phyloP scores from a whole-genome alignment of 2,888 invertebrate species.

The Caenorhabditis sinica region DNA sequence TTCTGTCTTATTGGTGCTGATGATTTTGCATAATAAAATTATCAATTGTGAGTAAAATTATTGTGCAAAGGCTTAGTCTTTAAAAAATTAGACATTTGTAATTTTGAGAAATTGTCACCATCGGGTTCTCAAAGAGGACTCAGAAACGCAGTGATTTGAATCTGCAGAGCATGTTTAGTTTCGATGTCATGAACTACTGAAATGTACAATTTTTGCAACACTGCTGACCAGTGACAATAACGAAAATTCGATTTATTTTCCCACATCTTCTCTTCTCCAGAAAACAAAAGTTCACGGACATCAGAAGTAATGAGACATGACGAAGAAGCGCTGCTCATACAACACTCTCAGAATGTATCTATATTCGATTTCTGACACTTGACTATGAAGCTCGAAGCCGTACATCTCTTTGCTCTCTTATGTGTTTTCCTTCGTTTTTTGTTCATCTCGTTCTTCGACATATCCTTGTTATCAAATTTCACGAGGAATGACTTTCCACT shows the following conservation, averaged over 20 bases:
- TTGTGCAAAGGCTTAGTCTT: no score
- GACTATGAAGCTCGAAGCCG: slow-evolving; percentile 51
- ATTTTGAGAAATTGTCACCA: no score
- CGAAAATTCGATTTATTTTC: slow-evolving; percentile 11
- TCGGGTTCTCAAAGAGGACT: no score
- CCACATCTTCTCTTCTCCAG: background rate
- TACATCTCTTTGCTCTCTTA: slow-evolving; percentile 31
- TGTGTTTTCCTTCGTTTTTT: slow-evolving; percentile 19
- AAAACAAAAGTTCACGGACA: slow-evolving; percentile 29
- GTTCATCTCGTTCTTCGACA: slow-evolving; percentile 9
- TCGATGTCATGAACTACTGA: no score
- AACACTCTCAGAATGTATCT: slow-evolving; percentile 55
- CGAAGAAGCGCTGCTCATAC: slow-evolving; percentile 24
- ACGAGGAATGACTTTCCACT: slow-evolving; percentile 7
- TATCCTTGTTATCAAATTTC: slow-evolving; percentile 44
- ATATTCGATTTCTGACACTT: slow-evolving; percentile 61
- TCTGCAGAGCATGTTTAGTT: no score
- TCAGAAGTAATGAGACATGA: slow-evolving; percentile 58
- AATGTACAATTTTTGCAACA: background rate
- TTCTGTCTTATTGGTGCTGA: no score
- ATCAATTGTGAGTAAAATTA: no score
- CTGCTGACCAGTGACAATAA: slow-evolving; percentile 19
- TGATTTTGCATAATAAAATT: no score
- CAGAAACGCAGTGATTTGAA: background rate
- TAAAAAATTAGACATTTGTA: no score